phyloP scores from a whole-genome alignment of 2,113 vertebrate genomes.

The Chaenocephalus aceratus region DNA sequence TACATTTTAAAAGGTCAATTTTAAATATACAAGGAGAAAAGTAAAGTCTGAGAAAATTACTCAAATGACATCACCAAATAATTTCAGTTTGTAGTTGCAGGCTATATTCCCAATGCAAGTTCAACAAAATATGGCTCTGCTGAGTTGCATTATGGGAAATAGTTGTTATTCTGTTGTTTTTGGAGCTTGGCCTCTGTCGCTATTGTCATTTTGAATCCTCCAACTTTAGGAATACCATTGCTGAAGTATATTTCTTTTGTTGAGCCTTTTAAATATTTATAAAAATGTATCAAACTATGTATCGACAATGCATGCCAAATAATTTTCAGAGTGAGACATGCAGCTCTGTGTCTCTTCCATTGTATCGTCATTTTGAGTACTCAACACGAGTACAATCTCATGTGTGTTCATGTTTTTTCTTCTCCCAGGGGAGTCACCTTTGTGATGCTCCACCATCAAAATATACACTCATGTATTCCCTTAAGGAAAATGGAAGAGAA shows the following conservation, averaged over 20 bases:
- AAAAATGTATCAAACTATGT: no score
- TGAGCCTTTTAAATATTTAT: no score
- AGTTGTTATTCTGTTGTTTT: neutral
- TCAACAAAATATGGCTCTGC: neutral
- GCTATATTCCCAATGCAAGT: neutral
- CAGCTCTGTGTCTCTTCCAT: neutral
- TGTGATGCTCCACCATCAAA: slow-evolving; percentile 2
- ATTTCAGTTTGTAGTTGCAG: neutral
- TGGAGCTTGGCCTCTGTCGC: neutral
- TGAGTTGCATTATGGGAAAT: neutral
- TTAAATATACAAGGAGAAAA: neutral
- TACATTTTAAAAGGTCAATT: slow-evolving; percentile 4
- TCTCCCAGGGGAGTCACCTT: slow-evolving; percentile 11
- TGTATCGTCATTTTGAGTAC: slow-evolving; percentile 29
- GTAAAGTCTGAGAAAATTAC: neutral
- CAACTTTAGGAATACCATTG: no score
- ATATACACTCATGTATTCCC: slow-evolving; percentile 5
- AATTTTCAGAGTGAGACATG: neutral
- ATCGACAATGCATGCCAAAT: no score
- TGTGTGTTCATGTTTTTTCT: slow-evolving; percentile 4
- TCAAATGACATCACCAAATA: neutral
- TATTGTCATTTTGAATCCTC: neutral
- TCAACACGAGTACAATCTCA: neutral
- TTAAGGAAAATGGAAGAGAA: neutral
- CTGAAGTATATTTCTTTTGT: no score